Base-by-base conservation (phyloP, 2,888 invertebrate genomes). In the Nyleta sp. region DNA sequence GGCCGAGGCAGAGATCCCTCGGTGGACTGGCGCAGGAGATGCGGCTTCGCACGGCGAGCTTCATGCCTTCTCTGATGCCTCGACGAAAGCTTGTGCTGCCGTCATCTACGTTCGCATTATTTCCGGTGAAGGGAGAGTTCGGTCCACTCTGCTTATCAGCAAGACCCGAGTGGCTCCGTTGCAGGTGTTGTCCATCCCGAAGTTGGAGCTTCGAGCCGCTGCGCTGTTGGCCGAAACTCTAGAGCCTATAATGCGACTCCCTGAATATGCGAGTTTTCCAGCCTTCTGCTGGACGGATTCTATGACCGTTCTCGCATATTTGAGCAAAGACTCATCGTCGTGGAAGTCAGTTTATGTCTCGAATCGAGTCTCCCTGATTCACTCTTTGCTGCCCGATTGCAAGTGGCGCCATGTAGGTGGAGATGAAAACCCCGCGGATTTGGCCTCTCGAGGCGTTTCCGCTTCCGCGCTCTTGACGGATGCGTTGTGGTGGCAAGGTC, bases 11-110 rank as follows among this genome's bases (percentile, higher is more conserved):
- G 5, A 17, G 11, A 40, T 40, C 17, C 17, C 40, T 15, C 13
- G 40, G 8, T 40, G 40, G 40, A 13, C 17, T 3, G 40, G 40
- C 5, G 3, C 4, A 40, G 11, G 40, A 24, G 24, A 24, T 7
- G 7, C 24, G 24, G 24, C 7, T 40, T 11, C 35, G 2, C 4
- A 17, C 13, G 13, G 13, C 4, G 40, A 40, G 4, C 1, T 48
- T 8, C 48, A 48, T 24, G 48, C 13, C 8, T 48, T 48, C 24
- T 48, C 48, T 4, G 48, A 48, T 13, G 48, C 48, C n/a, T 22
- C 48, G 2, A 24, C 20, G 2, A 48, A 24, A 11, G 48, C 48
- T 10, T 48, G 48, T 24, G 48, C 20, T 1, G 13, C 48, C 2
- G 24, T n/a, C 1, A 24, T 48, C n/a, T 48, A 24, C 13, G 6